Evolutionary conservation across 2,797 vertebrate species (phyloP).

Genomic region (Coilia nasus): DNA sequence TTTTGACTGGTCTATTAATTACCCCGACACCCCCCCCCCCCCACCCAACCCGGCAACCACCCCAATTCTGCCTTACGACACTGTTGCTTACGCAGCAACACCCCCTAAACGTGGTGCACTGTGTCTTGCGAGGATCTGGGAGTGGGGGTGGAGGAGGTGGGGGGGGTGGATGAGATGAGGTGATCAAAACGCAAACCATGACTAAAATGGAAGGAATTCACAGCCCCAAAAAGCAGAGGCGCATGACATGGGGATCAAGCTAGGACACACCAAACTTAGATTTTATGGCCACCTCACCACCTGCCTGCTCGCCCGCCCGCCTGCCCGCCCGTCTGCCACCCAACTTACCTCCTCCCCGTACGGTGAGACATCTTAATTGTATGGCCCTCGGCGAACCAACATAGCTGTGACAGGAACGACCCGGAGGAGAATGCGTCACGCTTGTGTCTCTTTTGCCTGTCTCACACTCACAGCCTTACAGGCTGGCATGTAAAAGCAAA

Average conservation of each 20-base stretch:
- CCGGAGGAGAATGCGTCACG: not conserved
- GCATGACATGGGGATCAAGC: constrained; percentile 40
- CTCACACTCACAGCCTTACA: not conserved
- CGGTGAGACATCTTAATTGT: constrained; percentile 33
- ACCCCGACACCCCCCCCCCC: not conserved
- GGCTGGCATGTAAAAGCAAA: not conserved
- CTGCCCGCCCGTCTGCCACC: not conserved
- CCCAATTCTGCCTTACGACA: not conserved
- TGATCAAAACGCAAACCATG: constrained; percentile 31
- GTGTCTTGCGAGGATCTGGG: not conserved
- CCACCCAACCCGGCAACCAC: not conserved
- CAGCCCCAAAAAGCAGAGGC: constrained; percentile 25
- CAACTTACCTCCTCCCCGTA: not conserved
- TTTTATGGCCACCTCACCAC: constrained; percentile 24
- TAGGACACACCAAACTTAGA: constrained; percentile 36
- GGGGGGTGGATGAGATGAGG: not conserved
- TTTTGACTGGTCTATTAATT: constrained; percentile 30
- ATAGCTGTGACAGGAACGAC: not conserved
- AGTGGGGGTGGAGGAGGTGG: not conserved
- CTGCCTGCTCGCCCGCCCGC: not conserved
- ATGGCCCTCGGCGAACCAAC: not conserved
- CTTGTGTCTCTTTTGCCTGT: not conserved
- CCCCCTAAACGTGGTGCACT: constrained; percentile 12
- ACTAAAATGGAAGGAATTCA: constrained; percentile 55
- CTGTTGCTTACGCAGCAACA: not conserved